Evolutionary conservation across 2,113 vertebrate genomes (phyloP), one percentile per base, ranked within the genome.

Genomic region (Lophura nycthemera): DNA sequence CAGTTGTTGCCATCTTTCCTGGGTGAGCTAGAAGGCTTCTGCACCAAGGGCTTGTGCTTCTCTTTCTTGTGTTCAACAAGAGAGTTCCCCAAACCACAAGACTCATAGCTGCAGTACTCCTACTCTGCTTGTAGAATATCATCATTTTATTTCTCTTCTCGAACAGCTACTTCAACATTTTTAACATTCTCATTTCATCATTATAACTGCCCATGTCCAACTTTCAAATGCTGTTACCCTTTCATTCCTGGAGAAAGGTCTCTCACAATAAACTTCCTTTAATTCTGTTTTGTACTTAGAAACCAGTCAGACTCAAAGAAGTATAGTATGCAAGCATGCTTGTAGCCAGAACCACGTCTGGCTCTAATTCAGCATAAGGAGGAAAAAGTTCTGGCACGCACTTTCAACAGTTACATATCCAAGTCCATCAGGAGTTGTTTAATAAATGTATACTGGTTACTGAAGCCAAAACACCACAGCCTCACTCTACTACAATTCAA

Each of bases 271-370:
- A 18, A 73, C 38, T 92, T 56, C 21, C n/a, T 67, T 64, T 50
- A 57, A 32, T 67, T 34, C 24, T 25, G 0, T 25, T 90, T 76
- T 50, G 50, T 13, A 10, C n/a, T 59, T 32, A 16, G 61, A 70
- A 88, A 6, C n/a, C 60, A 86, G 54, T 18, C 72, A 77, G 47
- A 14, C 27, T 42, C 32, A 42, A 38, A 32, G 74, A 24, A 50
- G 47, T 43, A 67, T 45, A 60, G n/a, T 0, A 0, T 10, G 42
- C 30, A 30, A 36, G 52, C 34, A 10, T 11, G 10, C 5, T 25
- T 5, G 0, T 36, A 76, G 43, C 9, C 27, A 40, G 14, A 16
- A 16, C 43, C 54, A 59, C 36, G 8, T 36, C 14, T 1, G 4
- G 36, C 36, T 27, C 54, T 61, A 63, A 3, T 19, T 25, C 16